Evolutionary conservation across 2,888 invertebrate species (phyloP), one percentile per base, ranked within the genome.

Genomic region (Hipparchia semele): DNA sequence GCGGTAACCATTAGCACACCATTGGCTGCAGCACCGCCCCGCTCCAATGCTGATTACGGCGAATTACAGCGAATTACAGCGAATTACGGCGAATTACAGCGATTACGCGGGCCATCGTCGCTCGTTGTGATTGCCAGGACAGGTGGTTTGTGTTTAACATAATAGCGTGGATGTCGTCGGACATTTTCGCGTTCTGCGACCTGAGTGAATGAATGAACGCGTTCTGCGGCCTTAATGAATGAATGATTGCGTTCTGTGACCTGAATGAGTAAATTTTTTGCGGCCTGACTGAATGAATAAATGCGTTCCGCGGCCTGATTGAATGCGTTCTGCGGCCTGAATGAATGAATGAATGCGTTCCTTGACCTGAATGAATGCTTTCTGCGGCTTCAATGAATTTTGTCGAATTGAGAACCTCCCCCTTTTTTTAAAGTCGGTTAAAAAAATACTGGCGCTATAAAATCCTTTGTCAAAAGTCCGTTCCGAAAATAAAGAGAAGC

Each of bases 1-100:
- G 72, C 67, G 75, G 71, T 70, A 66, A 73, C 77, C 80, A 80
- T 83, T 82, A 83, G 78, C 80, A 77, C 82, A 79, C 80, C 81
- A 79, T 80, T 79, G 80, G 80, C 72, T 71, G 75, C 70, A 67
- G 75, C 68, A 73, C 73, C 74, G 73, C 75, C 75, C 74, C 72
- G 70, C 77, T 72, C 77, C 75, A 78, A 13, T 3, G 23, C 58
- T 13, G 23, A 58, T 58, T 58, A 58, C 58, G 8, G 58, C 58
- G 58, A 58, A 83, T 61, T 61, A 61, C 61, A 12, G 65, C 51
- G 65, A 65, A 65, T 65, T 65, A 65, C 64, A 33, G 66, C 77
- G 79, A 78, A 79, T 79, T 77, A 76, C 78, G 66, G 67, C 69
- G 78, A 76, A 82, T 81, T 82, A 79, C 81, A 9, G 75, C 76